Conservation (phyloP, 2,888 invertebrate species). For the Norana najaformis region DNA sequence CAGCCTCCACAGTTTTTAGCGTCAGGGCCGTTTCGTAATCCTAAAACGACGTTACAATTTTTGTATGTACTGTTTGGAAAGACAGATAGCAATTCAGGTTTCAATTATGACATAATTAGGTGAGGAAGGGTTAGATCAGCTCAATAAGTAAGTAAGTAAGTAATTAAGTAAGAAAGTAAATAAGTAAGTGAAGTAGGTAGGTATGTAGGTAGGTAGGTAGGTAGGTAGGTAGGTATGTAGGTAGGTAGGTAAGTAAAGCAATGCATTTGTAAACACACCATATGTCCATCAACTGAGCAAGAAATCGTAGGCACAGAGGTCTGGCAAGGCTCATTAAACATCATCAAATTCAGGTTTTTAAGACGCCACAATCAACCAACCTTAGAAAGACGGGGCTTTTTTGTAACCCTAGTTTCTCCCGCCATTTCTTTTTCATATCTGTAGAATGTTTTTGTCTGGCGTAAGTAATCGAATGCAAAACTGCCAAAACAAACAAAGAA, state of each 20-base stretch:
- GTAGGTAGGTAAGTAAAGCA: too few species aligned
- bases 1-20: background rate
- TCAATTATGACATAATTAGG: too few species aligned
- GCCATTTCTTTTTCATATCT: background rate
- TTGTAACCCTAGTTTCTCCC: background rate
- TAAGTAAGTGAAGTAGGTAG: too few species aligned
- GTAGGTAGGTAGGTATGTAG: too few species aligned
- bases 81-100: too few species aligned
- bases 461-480: constrained; percentile 10
- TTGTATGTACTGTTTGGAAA: background rate
- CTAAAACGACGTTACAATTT: background rate
- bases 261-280: too few species aligned
- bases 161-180: too few species aligned
- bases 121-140: too few species aligned
- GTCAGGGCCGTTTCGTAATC: background rate
- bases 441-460: constrained; percentile 14
- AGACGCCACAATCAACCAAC: background rate
- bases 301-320: too few species aligned
- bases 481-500: background rate
- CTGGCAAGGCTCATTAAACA: background rate
- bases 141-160: too few species aligned
- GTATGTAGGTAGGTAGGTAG: too few species aligned
- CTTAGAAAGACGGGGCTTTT: background rate
- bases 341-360: background rate
- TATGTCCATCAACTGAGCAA: too few species aligned